These are phyloP conservation scores for Rhinoptilus africanus DNA, from an alignment of 2,113 vertebrate genomes.

Conservation along the genomic window DNA sequence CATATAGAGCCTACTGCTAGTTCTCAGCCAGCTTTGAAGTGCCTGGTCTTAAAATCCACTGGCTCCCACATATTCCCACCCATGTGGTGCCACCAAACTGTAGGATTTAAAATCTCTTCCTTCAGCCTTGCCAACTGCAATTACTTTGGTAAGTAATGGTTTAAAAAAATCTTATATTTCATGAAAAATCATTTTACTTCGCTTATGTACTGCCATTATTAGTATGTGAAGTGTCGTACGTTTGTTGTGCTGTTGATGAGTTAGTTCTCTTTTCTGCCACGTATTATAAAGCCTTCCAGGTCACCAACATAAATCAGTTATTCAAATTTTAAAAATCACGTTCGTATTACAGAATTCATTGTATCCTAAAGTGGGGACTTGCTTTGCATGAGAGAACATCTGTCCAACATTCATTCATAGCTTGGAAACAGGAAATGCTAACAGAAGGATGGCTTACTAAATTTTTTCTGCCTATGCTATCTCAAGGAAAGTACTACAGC, in stretches of 20 bases:
- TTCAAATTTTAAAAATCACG: background rate
- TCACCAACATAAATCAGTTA: background rate
- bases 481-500: background rate
- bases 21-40: background rate
- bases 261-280: background rate
- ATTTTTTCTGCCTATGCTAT: background rate
- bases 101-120: background rate
- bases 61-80: background rate
- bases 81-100: background rate
- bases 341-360: background rate
- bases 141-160: background rate
- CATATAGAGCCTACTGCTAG: background rate
- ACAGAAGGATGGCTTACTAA: background rate
- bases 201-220: background rate
- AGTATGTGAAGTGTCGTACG: background rate
- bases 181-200: background rate
- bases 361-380: background rate
- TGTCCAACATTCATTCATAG: background rate
- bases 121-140: background rate
- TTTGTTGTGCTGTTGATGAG: background rate
- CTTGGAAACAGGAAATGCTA: conserved; percentile 5
- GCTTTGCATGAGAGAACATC: background rate
- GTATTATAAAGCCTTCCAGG: background rate
- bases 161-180: background rate
- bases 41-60: background rate